These are phyloP conservation scores for Rostratula benghalensis DNA, from an alignment of 2,113 vertebrate genomes.

Conservation along the genomic window DNA sequence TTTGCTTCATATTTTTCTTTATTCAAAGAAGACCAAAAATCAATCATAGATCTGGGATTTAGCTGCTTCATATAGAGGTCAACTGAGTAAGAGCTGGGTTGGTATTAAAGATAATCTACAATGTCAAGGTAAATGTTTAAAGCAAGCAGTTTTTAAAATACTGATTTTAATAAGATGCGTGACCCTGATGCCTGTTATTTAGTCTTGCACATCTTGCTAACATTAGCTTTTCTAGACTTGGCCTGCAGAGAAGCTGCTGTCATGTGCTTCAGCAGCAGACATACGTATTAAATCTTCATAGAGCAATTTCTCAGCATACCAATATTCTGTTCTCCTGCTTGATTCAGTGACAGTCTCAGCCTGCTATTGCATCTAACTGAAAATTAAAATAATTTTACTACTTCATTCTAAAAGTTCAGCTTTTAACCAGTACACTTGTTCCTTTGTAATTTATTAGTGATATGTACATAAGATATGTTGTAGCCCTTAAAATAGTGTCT, in stretches of 20 bases:
- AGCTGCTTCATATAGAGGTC: conserved; percentile 73
- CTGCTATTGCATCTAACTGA: background rate
- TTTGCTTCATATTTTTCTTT: conserved; percentile 73
- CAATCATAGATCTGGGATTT: conserved; percentile 72
- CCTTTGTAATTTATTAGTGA: background rate
- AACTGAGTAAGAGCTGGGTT: conserved; percentile 63
- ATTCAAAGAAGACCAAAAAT: conserved; percentile 77
- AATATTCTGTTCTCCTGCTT: background rate
- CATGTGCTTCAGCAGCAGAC: conserved; percentile 32
- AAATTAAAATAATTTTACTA: conserved; percentile 5
- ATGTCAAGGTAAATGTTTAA: conserved; percentile 74
- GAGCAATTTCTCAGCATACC: background rate
- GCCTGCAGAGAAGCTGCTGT: conserved; percentile 32
- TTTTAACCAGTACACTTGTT: background rate
- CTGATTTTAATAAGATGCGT: conserved; percentile 69
- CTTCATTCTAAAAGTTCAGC: background rate
- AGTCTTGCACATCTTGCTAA: conserved; percentile 58
- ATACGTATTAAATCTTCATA: background rate
- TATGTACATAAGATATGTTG: background rate
- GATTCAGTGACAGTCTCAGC: background rate
- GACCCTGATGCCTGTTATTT: conserved; percentile 65
- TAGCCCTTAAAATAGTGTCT: background rate
- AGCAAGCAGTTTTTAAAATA: conserved; percentile 76
- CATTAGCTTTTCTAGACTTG: conserved; percentile 61
- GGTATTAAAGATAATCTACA: conserved; percentile 75